phyloP scores from a whole-genome alignment of 2,113 vertebrate genomes.

The Lepus timidus region DNA sequence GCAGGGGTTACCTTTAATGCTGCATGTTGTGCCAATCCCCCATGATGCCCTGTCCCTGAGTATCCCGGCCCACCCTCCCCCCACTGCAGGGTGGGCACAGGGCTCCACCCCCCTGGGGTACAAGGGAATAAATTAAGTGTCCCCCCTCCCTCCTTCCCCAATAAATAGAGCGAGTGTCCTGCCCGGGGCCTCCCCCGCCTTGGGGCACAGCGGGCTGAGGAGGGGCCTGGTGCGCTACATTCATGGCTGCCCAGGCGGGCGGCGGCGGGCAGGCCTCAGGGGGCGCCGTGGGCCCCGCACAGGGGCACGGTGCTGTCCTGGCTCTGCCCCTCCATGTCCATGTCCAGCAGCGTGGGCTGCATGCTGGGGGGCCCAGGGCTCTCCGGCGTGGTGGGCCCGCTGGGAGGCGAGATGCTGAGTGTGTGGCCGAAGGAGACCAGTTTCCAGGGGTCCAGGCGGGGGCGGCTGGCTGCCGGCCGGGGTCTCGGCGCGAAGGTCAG shows the following conservation, averaged over 20 bases:
- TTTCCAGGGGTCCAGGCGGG: conserved; percentile 92
- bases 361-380: conserved; percentile 39
- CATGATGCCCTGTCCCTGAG: conserved; percentile 80
- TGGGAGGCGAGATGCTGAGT: conserved; percentile 90
- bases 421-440: conserved; percentile 91
- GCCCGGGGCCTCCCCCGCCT: conserved; percentile 69
- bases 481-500: conserved; percentile 93
- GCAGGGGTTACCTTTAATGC: conserved; percentile 83
- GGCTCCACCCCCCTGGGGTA: conserved; percentile 71
- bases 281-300: conserved; percentile 84
- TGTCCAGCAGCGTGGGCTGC: conserved; percentile 92
- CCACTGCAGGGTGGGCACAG: conserved; percentile 62
- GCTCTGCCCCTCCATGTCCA: conserved; percentile 95
- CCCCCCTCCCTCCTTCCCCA: conserved; percentile 70
- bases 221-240: conserved; percentile 78
- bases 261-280: conserved; percentile 42
- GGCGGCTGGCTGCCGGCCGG: conserved; percentile 89
- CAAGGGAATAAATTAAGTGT: conserved; percentile 81
- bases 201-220: conserved; percentile 45
- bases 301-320: conserved; percentile 92
- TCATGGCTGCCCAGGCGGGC: conserved; percentile 75
- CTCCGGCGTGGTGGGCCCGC: conserved; percentile 81
- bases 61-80: conserved; percentile 69
- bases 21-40: conserved; percentile 75
- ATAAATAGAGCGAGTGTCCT: conserved; percentile 80